Conservation (phyloP, 64 coral and sea anemone species). For the Stichodactyla mertensii region DNA sequence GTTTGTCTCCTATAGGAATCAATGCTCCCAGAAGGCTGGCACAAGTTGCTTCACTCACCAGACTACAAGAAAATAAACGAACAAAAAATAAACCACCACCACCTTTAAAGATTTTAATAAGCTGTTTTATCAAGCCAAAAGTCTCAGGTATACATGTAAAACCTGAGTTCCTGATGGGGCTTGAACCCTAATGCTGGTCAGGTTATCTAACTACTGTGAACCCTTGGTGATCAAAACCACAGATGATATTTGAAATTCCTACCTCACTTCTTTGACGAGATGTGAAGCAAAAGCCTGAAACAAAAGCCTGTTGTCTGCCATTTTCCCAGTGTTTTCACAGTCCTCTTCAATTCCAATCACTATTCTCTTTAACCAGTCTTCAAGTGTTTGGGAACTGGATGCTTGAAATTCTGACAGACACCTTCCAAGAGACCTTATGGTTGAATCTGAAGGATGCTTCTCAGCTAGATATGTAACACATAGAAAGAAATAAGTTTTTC, state of each 20-base stretch:
- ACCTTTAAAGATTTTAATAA: too few species aligned
- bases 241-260: background rate
- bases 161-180: too few species aligned
- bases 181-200: too few species aligned
- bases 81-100: background rate
- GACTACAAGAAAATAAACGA: background rate
- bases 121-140: too few species aligned
- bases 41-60: conserved; percentile 44
- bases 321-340: conserved; percentile 94
- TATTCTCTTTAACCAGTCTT: conserved; percentile 84
- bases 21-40: conserved; percentile 46
- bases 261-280: conserved; percentile 63
- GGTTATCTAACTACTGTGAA: too few species aligned
- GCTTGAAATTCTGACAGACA: conserved; percentile 50
- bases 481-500: background rate
- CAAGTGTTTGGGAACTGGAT: conserved; percentile 27
- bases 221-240: too few species aligned
- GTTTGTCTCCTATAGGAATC: conserved; percentile 72
- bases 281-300: conserved; percentile 77
- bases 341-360: conserved; percentile 83
- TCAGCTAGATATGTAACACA: conserved; percentile 49
- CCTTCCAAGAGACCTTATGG: conserved; percentile 39
- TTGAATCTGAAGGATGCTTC: conserved; percentile 64
- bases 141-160: too few species aligned
- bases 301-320: conserved; percentile 96